Conservation (phyloP, 2,888 invertebrate species). For the Brenthis ino region DNA sequence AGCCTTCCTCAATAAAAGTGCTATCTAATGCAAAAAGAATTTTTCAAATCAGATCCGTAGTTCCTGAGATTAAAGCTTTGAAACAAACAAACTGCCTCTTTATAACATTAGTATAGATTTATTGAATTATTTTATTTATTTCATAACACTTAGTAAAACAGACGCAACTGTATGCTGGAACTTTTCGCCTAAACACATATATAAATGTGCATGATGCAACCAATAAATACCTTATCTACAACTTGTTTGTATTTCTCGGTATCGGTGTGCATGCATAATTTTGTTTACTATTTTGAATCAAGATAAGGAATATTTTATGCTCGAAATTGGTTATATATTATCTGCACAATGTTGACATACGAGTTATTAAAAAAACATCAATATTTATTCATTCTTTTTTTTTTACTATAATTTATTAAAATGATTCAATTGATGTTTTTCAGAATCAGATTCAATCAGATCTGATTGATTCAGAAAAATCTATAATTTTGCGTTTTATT, state of each 20-base stretch:
- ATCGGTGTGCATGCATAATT: not conserved
- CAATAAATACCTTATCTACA: constrained; percentile 7
- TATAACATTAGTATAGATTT: too few relatives aligned
- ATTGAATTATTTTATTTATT: too few relatives aligned
- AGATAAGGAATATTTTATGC: constrained; percentile 17
- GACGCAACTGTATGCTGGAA: too few relatives aligned
- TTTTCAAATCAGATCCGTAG: too few relatives aligned
- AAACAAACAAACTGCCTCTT: too few relatives aligned
- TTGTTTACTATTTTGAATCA: constrained; percentile 12
- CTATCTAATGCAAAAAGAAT: too few relatives aligned
- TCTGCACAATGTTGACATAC: too few relatives aligned
- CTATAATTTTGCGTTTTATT: not conserved
- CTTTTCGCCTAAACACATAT: not conserved
- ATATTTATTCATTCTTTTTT: not conserved
- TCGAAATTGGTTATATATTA: not conserved
- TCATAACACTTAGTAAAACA: too few relatives aligned
- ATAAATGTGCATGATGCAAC: constrained; percentile 3
- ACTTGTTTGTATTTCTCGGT: not conserved
- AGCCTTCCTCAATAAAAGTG: too few relatives aligned
- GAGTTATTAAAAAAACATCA: not conserved
- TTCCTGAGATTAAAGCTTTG: too few relatives aligned
- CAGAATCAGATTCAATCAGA: too few relatives aligned
- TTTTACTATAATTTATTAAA: not conserved
- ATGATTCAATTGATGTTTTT: too few relatives aligned
- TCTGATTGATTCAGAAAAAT: not conserved